Percentiles rank a stretch among this genome's conserved stretches.
Evolutionary conservation across 2,113 vertebrate species (phyloP).

Genomic region (Ondatra zibethicus): DNA sequence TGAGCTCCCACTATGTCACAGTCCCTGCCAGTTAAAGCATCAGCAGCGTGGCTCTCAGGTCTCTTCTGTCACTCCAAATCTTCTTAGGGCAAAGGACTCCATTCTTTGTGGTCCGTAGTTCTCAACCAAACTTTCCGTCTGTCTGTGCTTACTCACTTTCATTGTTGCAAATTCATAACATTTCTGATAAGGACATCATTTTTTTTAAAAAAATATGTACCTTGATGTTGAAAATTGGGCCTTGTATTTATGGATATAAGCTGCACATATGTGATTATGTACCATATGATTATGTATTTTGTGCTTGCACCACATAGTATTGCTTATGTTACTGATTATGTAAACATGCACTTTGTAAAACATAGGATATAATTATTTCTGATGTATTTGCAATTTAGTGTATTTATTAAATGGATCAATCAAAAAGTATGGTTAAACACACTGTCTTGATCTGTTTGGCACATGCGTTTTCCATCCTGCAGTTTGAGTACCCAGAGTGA

Average conservation of each 20-base stretch:
- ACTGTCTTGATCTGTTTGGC: not conserved
- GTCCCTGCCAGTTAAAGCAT: not conserved
- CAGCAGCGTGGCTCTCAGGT: too few relatives aligned
- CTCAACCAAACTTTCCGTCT: not conserved
- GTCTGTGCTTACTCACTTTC: not conserved
- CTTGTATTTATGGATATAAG: not conserved
- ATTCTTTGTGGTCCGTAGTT: not conserved
- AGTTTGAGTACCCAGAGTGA: not conserved
- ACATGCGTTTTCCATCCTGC: not conserved
- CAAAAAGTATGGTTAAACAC: not conserved
- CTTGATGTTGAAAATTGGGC: not conserved
- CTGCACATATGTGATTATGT: not conserved
- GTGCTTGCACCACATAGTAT: not conserved
- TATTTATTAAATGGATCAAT: not conserved
- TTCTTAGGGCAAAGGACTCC: not conserved
- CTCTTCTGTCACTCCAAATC: not conserved
- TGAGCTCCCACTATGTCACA: not conserved
- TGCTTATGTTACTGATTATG: not conserved
- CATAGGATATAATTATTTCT: not conserved
- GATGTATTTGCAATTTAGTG: not conserved
- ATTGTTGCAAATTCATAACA: not conserved
- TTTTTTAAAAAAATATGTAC: not conserved
- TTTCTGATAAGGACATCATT: not conserved
- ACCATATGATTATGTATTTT: not conserved
- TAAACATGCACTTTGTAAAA: not conserved